Percentiles rank a stretch among this genome's conserved stretches.
These are phyloP conservation scores for Axinella damicornis DNA, from an alignment of 37 sponge, comb jelly and placozoan species.

Conservation along the genomic window DNA sequence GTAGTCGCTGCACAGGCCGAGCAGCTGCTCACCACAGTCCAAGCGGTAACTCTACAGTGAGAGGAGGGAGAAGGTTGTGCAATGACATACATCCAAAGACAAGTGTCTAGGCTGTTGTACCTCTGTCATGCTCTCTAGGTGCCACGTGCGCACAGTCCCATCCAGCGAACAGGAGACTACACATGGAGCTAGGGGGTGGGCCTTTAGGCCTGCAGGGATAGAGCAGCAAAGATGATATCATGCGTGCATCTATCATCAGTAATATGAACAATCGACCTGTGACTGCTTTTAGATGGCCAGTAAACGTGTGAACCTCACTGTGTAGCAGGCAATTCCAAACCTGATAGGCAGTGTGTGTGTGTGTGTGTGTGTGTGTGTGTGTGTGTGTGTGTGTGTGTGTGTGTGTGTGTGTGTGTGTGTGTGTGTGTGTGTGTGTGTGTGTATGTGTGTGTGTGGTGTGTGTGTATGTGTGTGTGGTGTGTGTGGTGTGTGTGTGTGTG, in stretches of 20 bases:
- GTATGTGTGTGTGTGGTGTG: too few relatives aligned
- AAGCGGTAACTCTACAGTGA: conserved; percentile 25
- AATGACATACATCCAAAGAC: too few relatives aligned
- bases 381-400: too few relatives aligned
- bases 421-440: too few relatives aligned
- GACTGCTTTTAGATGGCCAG: conserved; percentile 39
- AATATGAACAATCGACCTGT: conserved; percentile 3
- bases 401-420: too few relatives aligned
- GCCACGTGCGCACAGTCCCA: conserved; percentile 63
- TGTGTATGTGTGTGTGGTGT: too few relatives aligned
- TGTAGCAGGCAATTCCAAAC: conserved; percentile 43
- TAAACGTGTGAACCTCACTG: conserved; percentile 11
- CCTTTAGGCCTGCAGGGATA: conserved; percentile 11
- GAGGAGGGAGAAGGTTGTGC: neutral
- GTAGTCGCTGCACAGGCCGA: conserved; percentile 40
- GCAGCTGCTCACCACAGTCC: conserved; percentile 31
- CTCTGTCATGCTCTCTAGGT: conserved; percentile 55
- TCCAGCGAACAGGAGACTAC: conserved; percentile 69
- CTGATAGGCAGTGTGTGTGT: conserved; percentile 5
- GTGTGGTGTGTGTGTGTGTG: too few relatives aligned
- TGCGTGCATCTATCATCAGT: too few relatives aligned
- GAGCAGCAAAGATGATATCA: neutral
- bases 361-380: too few relatives aligned
- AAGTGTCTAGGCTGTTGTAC: conserved; percentile 25
- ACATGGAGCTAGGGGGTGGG: conserved; percentile 40